Percentiles rank a stretch among this genome's conserved stretches.
Evolutionary conservation across 2,113 vertebrate genomes (phyloP).

Genomic region (Hippopotamus amphibius): DNA sequence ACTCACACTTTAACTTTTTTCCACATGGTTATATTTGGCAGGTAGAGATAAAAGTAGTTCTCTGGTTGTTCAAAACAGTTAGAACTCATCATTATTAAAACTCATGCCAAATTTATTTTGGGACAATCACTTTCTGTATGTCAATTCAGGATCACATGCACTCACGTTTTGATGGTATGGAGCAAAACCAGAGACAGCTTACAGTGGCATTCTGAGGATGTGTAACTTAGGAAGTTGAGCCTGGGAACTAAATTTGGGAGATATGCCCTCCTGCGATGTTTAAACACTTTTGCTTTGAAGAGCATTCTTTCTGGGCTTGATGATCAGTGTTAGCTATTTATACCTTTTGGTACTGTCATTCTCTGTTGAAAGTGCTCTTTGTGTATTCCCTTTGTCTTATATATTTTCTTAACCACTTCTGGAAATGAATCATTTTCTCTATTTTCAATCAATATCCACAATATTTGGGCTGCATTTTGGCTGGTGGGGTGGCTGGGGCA

Average conservation of each 20-base stretch:
- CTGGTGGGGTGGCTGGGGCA: not conserved
- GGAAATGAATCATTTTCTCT: constrained; percentile 29
- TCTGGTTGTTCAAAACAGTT: not conserved
- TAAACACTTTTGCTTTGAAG: constrained; percentile 35
- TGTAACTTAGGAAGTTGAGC: not conserved
- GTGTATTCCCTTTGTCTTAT: constrained; percentile 11
- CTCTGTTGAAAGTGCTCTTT: constrained; percentile 29
- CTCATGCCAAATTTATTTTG: constrained; percentile 3
- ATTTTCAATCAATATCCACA: not conserved
- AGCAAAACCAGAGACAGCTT: not conserved
- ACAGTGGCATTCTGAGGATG: not conserved
- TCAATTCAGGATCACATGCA: not conserved
- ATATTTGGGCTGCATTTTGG: constrained; percentile 4
- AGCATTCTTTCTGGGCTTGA: constrained; percentile 36
- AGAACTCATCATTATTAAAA: constrained; percentile 47
- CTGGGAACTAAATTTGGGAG: not conserved
- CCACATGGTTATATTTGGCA: not conserved
- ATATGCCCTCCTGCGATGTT: not conserved
- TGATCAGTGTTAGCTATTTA: not conserved
- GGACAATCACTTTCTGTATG: not conserved
- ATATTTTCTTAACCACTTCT: constrained; percentile 18
- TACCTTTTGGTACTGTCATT: not conserved
- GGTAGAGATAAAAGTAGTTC: not conserved
- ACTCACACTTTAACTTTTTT: constrained; percentile 8
- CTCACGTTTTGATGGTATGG: not conserved